phyloP scores from a whole-genome alignment of 1,140 invertebrate genomes.

The Eciton burchellii region DNA sequence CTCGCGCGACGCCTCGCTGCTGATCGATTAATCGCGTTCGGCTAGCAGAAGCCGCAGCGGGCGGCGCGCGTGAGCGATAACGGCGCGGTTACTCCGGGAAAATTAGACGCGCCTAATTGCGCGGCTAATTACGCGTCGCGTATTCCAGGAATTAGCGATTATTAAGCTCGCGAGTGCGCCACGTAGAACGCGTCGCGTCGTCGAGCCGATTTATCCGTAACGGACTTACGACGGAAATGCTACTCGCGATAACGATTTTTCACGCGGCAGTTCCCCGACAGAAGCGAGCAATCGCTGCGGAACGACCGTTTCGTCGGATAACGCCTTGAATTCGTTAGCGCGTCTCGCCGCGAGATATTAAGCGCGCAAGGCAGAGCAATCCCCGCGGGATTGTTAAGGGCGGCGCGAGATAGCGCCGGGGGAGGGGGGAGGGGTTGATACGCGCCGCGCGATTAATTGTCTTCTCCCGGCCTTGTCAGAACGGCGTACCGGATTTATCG shows the following conservation, averaged over 20 bases:
- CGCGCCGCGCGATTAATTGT: slow-evolving; percentile 60
- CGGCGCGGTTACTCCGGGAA: background rate
- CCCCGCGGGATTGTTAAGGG: slow-evolving; percentile 5
- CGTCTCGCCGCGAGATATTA: slow-evolving; percentile 43
- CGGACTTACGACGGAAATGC: background rate
- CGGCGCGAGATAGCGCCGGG: background rate
- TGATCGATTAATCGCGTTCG: background rate
- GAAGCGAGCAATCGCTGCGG: background rate
- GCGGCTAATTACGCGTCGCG: slow-evolving; percentile 31
- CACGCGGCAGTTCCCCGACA: background rate
- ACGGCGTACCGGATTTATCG: slow-evolving; percentile 55
- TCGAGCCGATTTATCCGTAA: slow-evolving; percentile 31
- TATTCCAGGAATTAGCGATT: background rate
- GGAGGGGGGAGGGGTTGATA: background rate
- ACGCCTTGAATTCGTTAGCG: background rate
- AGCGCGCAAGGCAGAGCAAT: background rate
- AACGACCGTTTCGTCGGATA: slow-evolving; percentile 13
- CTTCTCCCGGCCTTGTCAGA: slow-evolving; percentile 25
- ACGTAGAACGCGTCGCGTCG: background rate
- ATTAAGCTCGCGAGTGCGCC: slow-evolving; percentile 13
- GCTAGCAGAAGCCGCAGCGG: background rate
- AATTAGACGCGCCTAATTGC: slow-evolving; percentile 40
- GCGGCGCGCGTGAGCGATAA: slow-evolving; percentile 8
- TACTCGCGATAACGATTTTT: background rate
- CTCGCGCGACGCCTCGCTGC: background rate